Percentiles rank a stretch among this genome's conserved stretches.
These are phyloP conservation scores for Apus apus DNA, from an alignment of 2,113 vertebrate species.

Conservation along the genomic window DNA sequence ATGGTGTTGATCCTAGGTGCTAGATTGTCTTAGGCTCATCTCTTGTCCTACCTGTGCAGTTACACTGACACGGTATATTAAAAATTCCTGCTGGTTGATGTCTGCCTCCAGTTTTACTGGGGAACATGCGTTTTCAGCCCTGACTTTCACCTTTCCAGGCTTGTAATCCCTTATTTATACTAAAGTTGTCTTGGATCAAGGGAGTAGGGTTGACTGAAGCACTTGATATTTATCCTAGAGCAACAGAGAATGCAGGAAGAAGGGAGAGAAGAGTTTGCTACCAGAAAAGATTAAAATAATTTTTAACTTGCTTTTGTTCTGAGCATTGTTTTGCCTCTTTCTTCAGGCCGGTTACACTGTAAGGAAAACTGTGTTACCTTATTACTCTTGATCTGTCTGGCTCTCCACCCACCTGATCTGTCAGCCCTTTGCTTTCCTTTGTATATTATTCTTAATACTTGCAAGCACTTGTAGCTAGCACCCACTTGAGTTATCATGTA, in stretches of 20 bases:
- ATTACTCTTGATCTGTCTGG: background rate
- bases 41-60: background rate
- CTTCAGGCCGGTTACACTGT: background rate
- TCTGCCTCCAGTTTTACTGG: background rate
- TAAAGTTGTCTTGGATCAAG: background rate
- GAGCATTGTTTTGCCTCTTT: background rate
- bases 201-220: background rate
- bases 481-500: background rate
- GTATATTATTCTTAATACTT: conserved; percentile 31
- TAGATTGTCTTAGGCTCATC: background rate
- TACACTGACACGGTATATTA: background rate
- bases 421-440: conserved; percentile 1
- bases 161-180: background rate
- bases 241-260: background rate
- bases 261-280: background rate
- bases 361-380: background rate
- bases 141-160: background rate
- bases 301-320: background rate
- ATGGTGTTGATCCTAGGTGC: background rate
- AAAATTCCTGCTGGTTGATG: background rate
- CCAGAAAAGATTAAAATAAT: background rate
- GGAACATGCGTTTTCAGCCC: background rate
- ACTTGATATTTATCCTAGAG: background rate
- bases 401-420: background rate
- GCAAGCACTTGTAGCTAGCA: conserved; percentile 11